Conservation (phyloP, 2,888 invertebrate species). For the Tholera decimalis region DNA sequence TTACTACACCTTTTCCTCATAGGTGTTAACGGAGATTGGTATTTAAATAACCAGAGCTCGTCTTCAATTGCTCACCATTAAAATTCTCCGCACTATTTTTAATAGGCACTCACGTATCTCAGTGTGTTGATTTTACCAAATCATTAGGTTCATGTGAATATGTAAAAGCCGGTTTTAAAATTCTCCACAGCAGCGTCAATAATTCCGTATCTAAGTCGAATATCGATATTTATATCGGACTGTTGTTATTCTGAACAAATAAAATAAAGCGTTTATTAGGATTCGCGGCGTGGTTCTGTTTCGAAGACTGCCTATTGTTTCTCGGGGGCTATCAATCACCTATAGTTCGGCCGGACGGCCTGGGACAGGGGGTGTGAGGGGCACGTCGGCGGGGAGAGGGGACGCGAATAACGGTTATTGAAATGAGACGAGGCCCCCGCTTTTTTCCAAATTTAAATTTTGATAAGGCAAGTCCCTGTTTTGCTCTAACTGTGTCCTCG, state of each 20-base stretch:
- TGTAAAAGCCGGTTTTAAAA: slow-evolving; percentile 74
- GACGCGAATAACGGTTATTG: slow-evolving; percentile 90
- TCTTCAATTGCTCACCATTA: slow-evolving; percentile 53
- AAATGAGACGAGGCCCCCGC: slow-evolving; percentile 89
- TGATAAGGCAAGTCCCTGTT: slow-evolving; percentile 91
- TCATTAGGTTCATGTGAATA: slow-evolving; percentile 68
- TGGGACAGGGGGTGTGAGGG: slow-evolving; percentile 72
- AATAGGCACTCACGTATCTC: slow-evolving; percentile 63
- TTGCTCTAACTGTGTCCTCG: slow-evolving; percentile 86
- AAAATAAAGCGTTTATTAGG: slow-evolving; percentile 91
- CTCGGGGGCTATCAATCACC: slow-evolving; percentile 89
- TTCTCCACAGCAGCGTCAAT: slow-evolving; percentile 80
- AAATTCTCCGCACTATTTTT: slow-evolving; percentile 64
- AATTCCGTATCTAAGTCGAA: slow-evolving; percentile 85
- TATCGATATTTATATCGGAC: slow-evolving; percentile 86
- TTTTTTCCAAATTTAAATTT: slow-evolving; percentile 91
- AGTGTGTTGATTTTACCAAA: slow-evolving; percentile 64
- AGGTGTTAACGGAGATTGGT: slow-evolving; percentile 27
- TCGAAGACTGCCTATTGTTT: slow-evolving; percentile 88
- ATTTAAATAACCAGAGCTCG: slow-evolving; percentile 32
- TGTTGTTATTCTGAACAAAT: slow-evolving; percentile 88
- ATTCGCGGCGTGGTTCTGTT: slow-evolving; percentile 87
- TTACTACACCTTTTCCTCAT: neutral
- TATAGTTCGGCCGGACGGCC: slow-evolving; percentile 76
- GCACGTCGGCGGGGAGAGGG: slow-evolving; percentile 76